These are phyloP conservation scores for Serinus canaria DNA, from an alignment of 2,113 vertebrate genomes.

Conservation along the genomic window DNA sequence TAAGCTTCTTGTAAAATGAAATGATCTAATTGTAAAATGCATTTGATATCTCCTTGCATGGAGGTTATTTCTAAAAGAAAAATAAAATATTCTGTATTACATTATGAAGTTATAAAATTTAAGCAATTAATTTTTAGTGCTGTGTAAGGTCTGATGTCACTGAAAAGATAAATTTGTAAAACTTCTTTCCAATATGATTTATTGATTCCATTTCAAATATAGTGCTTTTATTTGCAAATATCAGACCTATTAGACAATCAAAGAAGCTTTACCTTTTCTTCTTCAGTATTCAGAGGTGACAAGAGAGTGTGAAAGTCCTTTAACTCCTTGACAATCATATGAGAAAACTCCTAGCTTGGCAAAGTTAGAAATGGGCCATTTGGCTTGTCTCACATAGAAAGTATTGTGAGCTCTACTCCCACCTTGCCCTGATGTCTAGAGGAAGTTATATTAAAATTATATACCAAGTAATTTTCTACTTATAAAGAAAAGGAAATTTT, in stretches of 20 bases:
- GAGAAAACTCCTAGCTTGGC: background rate
- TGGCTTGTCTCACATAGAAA: background rate
- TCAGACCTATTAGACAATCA: background rate
- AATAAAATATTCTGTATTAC: conserved; percentile 34
- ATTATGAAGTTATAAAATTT: conserved; percentile 28
- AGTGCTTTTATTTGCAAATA: background rate
- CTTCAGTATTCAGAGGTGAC: background rate
- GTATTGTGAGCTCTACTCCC: background rate
- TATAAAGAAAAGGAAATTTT: background rate
- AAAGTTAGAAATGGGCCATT: background rate
- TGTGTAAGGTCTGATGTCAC: conserved; percentile 2
- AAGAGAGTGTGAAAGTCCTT: background rate
- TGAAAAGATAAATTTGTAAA: background rate
- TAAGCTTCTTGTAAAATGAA: conserved; percentile 55
- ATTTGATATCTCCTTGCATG: conserved; percentile 17
- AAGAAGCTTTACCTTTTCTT: background rate
- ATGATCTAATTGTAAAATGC: conserved; percentile 40
- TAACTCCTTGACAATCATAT: background rate
- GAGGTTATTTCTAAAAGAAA: conserved; percentile 13
- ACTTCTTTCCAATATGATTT: background rate
- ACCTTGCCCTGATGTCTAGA: background rate
- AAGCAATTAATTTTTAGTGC: conserved; percentile 39
- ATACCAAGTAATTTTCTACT: conserved; percentile 4
- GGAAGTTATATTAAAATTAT: background rate
- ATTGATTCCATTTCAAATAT: background rate